These are phyloP conservation scores for Megalops cyprinoides DNA, from an alignment of 2,797 vertebrate genomes.

Conservation along the genomic window DNA sequence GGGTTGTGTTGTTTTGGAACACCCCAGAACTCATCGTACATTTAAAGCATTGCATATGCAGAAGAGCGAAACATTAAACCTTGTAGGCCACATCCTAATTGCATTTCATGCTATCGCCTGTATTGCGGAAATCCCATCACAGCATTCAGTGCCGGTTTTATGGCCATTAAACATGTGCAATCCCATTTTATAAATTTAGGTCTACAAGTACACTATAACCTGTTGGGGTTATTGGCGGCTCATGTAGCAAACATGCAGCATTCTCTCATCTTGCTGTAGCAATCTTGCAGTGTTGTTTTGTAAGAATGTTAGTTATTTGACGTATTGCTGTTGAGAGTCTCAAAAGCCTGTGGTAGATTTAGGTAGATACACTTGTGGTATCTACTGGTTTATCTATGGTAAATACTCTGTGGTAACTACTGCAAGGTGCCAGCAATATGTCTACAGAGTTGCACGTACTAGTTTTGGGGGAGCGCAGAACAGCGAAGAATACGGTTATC, in stretches of 20 bases:
- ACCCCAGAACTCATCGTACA: neutral
- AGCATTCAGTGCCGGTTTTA: too few relatives aligned
- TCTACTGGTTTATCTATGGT: too few relatives aligned
- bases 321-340: too few relatives aligned
- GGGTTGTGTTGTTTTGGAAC: neutral
- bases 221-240: neutral
- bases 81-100: neutral
- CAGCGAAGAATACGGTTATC: too few relatives aligned
- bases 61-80: neutral
- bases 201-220: too few relatives aligned
- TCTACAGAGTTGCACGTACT: too few relatives aligned
- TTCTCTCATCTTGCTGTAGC: neutral
- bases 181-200: too few relatives aligned
- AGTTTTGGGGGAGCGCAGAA: too few relatives aligned
- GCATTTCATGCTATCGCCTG: slow-evolving; percentile 1
- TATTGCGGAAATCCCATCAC: neutral
- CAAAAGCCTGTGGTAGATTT: neutral
- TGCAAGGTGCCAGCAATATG: too few relatives aligned
- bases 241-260: neutral
- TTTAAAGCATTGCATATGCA: neutral
- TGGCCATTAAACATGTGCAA: too few relatives aligned
- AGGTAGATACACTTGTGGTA: neutral
- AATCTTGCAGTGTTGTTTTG: neutral
- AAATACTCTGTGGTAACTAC: too few relatives aligned
- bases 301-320: neutral